phyloP scores from a whole-genome alignment of 2,888 invertebrate species.

The Suillia variegata region DNA sequence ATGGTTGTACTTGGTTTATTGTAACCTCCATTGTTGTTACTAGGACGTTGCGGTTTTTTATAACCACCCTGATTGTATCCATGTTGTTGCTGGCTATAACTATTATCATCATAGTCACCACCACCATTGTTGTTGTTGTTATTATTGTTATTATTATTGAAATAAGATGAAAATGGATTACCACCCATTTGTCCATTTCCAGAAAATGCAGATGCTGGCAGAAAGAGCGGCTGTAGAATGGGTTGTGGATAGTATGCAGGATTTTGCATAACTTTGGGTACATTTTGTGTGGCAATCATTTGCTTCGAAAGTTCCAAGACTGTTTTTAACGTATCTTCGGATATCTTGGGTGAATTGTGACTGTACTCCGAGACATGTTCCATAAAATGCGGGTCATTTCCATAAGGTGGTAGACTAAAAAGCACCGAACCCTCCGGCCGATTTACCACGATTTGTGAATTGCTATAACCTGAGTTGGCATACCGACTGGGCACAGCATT shows the following conservation, averaged over 20 bases:
- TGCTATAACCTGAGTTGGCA: slow-evolving; percentile 46
- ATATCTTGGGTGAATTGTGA: slow-evolving; percentile 52
- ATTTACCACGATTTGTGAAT: slow-evolving; percentile 60
- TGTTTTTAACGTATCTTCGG: slow-evolving; percentile 59
- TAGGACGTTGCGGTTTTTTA: slow-evolving; percentile 27
- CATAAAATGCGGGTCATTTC: slow-evolving; percentile 27
- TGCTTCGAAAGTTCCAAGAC: slow-evolving; percentile 60
- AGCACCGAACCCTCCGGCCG: slow-evolving; percentile 59
- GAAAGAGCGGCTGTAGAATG: slow-evolving; percentile 55
- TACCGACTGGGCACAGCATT: slow-evolving; percentile 40
- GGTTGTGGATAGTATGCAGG: slow-evolving; percentile 48
- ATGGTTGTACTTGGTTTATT: slow-evolving; percentile 49
- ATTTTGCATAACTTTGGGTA: slow-evolving; percentile 48
- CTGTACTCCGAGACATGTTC: slow-evolving; percentile 33
- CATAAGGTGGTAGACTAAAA: slow-evolving; percentile 48
- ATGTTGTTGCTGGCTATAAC: slow-evolving; percentile 19
- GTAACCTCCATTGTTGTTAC: slow-evolving; percentile 19
- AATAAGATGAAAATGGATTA: slow-evolving; percentile 45
- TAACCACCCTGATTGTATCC: background rate
- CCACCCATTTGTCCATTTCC: background rate
- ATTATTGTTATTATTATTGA: slow-evolving; percentile 9
- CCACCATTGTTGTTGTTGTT: slow-evolving; percentile 6
- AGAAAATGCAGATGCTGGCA: slow-evolving; percentile 28
- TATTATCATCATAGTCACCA: slow-evolving; percentile 28
- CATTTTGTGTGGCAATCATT: slow-evolving; percentile 58